Evolutionary conservation across 2,888 invertebrate genomes (phyloP).

Genomic region (Subacronicta megacephala): DNA sequence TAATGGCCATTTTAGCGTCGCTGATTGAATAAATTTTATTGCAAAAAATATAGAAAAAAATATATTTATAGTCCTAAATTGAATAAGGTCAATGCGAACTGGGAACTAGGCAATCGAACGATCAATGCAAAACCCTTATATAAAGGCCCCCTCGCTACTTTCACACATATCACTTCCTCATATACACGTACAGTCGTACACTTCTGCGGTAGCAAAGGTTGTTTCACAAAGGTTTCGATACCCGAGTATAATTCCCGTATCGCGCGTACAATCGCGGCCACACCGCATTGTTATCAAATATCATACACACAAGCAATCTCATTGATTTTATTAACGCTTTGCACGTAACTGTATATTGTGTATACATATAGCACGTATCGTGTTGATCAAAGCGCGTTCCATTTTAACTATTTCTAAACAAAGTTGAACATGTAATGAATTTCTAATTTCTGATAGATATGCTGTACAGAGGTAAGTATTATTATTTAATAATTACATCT

Average conservation of each 20-base stretch:
- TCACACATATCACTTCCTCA: not conserved
- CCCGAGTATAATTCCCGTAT: constrained; percentile 16
- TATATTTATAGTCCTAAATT: too few relatives aligned
- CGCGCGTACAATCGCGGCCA: constrained; percentile 21
- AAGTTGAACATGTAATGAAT: constrained; percentile 17
- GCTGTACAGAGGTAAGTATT: too few relatives aligned
- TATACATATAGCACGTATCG: constrained; percentile 3
- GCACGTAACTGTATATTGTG: constrained; percentile 18
- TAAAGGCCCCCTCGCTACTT: too few relatives aligned
- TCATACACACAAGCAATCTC: constrained; percentile 32
- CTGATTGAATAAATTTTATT: too few relatives aligned
- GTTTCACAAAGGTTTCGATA: constrained; percentile 12
- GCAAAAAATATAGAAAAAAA: too few relatives aligned
- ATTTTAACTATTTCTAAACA: constrained; percentile 24
- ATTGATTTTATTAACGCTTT: constrained; percentile 42
- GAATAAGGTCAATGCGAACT: too few relatives aligned
- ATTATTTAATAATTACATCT: too few relatives aligned
- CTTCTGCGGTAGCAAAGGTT: not conserved
- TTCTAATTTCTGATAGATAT: not conserved
- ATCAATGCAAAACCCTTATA: too few relatives aligned
- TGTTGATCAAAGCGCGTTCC: constrained; percentile 17
- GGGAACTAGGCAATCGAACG: too few relatives aligned
- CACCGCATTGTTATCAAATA: constrained; percentile 41
- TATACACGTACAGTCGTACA: not conserved
- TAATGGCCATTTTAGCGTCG: too few relatives aligned